Base-by-base conservation (phyloP, 2,113 vertebrate species). In the Phalacrocorax aristotelis region DNA sequence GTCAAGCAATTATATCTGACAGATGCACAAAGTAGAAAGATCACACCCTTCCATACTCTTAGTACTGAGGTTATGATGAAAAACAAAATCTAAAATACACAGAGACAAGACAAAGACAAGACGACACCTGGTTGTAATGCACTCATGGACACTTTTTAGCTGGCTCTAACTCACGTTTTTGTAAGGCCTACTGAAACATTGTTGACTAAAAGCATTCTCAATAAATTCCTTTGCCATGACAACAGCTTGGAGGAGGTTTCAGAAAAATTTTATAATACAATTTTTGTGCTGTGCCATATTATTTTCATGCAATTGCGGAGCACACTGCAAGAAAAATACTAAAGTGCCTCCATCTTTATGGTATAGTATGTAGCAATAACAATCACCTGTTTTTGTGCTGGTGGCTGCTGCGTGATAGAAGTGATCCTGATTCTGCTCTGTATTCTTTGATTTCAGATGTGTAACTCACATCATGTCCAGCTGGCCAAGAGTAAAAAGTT, bases 151-250 rank as follows among this genome's bases (percentile, higher is more conserved):
- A 58, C 65, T 76, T 78, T 84, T 62, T 85, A 49, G 54, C 57
- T 90, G 70, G 38, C 34, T 93, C 29, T 76, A 87, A 61, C 30
- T 65, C 70, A 61, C 9, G 26, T 54, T 76, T 87, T 87, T 94
- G 93, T 83, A 83, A 81, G 65, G n/a, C 32, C n/a, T 51, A 44
- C 54, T 89, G 75, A 83, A 96, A 90, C 16, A 91, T 0, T n/a
- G 8, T 30, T 70, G 69, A 93, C 75, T 96, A 95, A 96, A 93
- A 93, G n/a, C 68, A 71, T 84, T 90, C 64, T 93, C 90, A 89
- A 46, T 54, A 85, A 74, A 95, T 60, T 92, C 46, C 55, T 88
- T 95, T 94, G 78, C 70, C 91, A 95, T 94, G 82, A 93, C 91
- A 95, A 96, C 90, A 87, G 57, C 26, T 87, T 92, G 66, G 40